Conservation (phyloP, 2,113 vertebrate genomes). For the Sakesphorus luctuosus region DNA sequence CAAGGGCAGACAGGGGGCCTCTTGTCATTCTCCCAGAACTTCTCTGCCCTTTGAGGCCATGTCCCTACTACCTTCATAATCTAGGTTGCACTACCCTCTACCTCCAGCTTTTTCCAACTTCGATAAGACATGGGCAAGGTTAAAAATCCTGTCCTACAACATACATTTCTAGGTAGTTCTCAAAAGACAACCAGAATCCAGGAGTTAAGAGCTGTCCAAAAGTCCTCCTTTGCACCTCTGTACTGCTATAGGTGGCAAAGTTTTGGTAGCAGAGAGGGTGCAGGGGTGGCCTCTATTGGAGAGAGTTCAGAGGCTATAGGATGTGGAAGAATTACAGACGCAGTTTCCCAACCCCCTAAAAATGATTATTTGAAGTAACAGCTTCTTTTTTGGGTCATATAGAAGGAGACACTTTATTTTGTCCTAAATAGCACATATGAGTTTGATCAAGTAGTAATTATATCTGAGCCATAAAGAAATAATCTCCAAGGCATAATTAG, state of each 20-base stretch:
- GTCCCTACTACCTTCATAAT: not conserved
- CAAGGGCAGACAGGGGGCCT: not conserved
- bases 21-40: not conserved
- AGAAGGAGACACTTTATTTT: not conserved
- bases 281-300: not conserved
- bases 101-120: not conserved
- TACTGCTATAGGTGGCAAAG: accelerated
- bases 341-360: not conserved
- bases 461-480: not conserved
- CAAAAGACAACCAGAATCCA: not conserved
- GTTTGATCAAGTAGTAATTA: slow-evolving; percentile 1
- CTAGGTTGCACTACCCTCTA: not conserved
- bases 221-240: not conserved
- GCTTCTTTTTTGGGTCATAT: not conserved
- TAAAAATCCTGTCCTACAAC: not conserved
- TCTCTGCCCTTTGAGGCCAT: not conserved
- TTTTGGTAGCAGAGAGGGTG: not conserved
- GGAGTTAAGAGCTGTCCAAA: not conserved
- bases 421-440: not conserved
- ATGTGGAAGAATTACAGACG: not conserved
- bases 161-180: not conserved
- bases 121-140: not conserved
- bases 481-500: slow-evolving; percentile 1
- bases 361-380: not conserved
- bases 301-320: not conserved